A percentile compares a stretch with the other conserved stretches of the same genome.
These are phyloP conservation scores for Atopsyche davidsoni DNA, from an alignment of 1,140 invertebrate genomes.

Conservation along the genomic window DNA sequence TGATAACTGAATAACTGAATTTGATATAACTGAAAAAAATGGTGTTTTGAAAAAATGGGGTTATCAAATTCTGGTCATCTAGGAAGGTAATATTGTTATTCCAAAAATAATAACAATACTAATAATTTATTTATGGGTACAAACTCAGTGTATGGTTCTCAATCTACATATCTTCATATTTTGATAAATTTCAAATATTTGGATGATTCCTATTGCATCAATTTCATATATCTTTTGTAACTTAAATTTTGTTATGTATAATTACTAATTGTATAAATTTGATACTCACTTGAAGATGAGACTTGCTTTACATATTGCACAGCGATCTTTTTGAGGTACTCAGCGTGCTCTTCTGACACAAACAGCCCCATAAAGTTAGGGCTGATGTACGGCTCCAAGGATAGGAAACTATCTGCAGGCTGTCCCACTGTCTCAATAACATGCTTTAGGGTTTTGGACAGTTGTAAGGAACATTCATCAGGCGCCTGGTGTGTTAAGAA, in stretches of 20 bases:
- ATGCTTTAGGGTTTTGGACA: constrained; percentile 60
- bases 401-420: constrained; percentile 54
- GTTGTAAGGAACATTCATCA: constrained; percentile 61
- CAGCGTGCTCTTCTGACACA: constrained; percentile 69
- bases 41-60: too few species aligned
- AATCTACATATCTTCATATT: too few species aligned
- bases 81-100: too few species aligned
- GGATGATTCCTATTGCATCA: background rate
- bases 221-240: too few species aligned
- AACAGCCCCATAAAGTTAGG: constrained; percentile 85
- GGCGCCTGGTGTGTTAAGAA: constrained; percentile 67
- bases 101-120: too few species aligned
- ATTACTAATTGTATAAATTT: constrained; percentile 2
- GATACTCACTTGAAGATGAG: constrained; percentile 60
- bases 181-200: background rate
- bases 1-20: too few species aligned
- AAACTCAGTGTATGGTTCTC: too few species aligned
- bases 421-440: constrained; percentile 62
- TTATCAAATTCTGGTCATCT: too few species aligned
- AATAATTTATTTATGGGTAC: too few species aligned
- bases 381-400: constrained; percentile 74
- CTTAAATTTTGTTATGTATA: too few species aligned
- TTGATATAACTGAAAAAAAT: too few species aligned
- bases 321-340: constrained; percentile 68
- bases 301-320: constrained; percentile 72